Evolutionary conservation across 2,888 invertebrate species (phyloP).

Genomic region (Metopia argyrocephala): DNA sequence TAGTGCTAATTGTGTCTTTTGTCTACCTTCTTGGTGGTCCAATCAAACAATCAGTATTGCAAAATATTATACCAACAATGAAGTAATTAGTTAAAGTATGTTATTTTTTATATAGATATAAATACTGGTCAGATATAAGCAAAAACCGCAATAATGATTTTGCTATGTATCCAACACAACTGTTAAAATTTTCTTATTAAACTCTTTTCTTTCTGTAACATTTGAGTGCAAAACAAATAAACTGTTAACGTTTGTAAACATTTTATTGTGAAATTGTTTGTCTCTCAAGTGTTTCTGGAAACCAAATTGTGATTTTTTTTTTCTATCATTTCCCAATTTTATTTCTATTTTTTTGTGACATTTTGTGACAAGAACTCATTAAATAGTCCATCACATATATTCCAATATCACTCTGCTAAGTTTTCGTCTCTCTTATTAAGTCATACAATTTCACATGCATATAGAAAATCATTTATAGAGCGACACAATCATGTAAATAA

Average conservation of each 20-base stretch:
- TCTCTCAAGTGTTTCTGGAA: conserved; percentile 9
- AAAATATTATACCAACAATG: too few relatives aligned
- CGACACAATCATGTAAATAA: conserved; percentile 52
- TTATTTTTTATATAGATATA: too few relatives aligned
- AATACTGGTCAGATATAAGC: too few relatives aligned
- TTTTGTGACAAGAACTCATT: conserved; percentile 71
- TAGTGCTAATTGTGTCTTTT: too few relatives aligned
- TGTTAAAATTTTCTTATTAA: conserved; percentile 25
- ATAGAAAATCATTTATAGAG: neutral
- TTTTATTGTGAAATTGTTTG: conserved; percentile 49
- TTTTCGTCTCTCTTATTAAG: too few relatives aligned
- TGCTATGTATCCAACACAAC: too few relatives aligned
- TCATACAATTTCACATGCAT: neutral
- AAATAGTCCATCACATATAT: conserved; percentile 74
- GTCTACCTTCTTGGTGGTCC: too few relatives aligned
- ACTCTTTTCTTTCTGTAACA: conserved; percentile 20
- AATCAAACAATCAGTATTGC: too few relatives aligned
- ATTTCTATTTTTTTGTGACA: conserved; percentile 28
- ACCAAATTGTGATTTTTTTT: neutral
- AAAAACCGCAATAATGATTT: too few relatives aligned
- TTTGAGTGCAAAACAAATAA: conserved; percentile 56
- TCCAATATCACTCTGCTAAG: conserved; percentile 35
- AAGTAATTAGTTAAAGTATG: too few relatives aligned
- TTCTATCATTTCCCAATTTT: neutral
- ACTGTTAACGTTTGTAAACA: conserved; percentile 42